Percentiles rank a stretch among this genome's conserved stretches.
Evolutionary conservation across 64 coral and sea anemone species (phyloP).

Genomic region (Platygyra sinensis): DNA sequence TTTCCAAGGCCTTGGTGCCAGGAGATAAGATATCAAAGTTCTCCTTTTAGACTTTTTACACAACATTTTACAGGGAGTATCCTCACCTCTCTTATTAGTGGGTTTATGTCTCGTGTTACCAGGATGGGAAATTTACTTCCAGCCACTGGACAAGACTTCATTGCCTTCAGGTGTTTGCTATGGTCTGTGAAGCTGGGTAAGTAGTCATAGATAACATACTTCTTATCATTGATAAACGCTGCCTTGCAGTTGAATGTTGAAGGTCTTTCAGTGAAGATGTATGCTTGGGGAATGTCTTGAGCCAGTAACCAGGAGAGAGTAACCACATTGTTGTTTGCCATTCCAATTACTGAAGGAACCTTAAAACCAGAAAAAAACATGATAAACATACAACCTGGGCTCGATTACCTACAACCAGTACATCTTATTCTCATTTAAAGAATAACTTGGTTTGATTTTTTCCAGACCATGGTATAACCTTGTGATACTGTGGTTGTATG

Average conservation of each 20-base stretch:
- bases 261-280: slow-evolving; percentile 74
- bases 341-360: not conserved
- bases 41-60: too few species aligned
- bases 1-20: too few species aligned
- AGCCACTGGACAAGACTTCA: slow-evolving; percentile 86
- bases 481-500: too few species aligned
- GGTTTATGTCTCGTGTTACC: slow-evolving; percentile 68
- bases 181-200: slow-evolving; percentile 53
- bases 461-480: too few species aligned
- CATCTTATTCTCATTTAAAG: too few species aligned
- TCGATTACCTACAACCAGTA: too few species aligned
- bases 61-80: too few species aligned
- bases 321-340: slow-evolving; percentile 63
- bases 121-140: slow-evolving; percentile 74
- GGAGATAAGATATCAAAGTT: too few species aligned
- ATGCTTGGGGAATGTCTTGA: slow-evolving; percentile 85
- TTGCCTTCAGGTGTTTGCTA: slow-evolving; percentile 68
- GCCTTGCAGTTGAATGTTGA: slow-evolving; percentile 78
- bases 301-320: slow-evolving; percentile 75
- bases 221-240: slow-evolving; percentile 76
- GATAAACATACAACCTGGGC: not conserved
- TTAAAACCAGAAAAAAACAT: not conserved
- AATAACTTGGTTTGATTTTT: too few species aligned
- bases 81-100: slow-evolving; percentile 61
- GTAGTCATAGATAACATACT: slow-evolving; percentile 83